These are phyloP conservation scores for Syrrhaptes paradoxus DNA, from an alignment of 2,113 vertebrate species.

Conservation along the genomic window DNA sequence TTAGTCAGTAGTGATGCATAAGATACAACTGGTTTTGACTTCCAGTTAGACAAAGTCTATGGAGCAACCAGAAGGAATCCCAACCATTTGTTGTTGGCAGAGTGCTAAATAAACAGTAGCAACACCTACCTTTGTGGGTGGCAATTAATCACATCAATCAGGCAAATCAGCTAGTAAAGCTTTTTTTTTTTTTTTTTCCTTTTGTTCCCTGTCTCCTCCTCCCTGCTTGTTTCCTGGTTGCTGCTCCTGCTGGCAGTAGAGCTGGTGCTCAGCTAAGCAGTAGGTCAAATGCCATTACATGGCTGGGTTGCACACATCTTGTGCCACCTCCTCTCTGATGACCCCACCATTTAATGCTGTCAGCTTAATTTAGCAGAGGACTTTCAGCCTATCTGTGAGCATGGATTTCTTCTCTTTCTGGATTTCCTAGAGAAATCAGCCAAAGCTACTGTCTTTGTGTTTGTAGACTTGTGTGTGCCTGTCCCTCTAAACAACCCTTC, in stretches of 20 bases:
- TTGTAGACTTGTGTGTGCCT: neutral
- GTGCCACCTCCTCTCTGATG: neutral
- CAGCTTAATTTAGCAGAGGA: neutral
- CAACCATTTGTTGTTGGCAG: constrained; percentile 53
- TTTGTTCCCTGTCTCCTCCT: constrained; percentile 61
- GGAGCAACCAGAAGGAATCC: constrained; percentile 61
- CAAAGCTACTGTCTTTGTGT: neutral
- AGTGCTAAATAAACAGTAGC: constrained; percentile 66
- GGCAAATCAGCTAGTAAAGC: constrained; percentile 35
- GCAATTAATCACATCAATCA: constrained; percentile 65
- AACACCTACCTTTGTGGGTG: constrained; percentile 62
- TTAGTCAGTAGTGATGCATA: constrained; percentile 5
- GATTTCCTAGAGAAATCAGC: neutral
- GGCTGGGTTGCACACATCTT: neutral
- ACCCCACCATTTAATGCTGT: neutral
- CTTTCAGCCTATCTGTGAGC: neutral
- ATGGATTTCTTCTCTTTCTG: neutral
- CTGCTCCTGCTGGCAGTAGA: neutral
- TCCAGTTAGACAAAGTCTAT: constrained; percentile 29
- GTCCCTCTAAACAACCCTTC: neutral
- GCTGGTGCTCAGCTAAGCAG: neutral
- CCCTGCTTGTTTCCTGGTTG: neutral
- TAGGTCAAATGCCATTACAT: neutral
- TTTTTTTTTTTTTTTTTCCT: neutral
- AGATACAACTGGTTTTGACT: constrained; percentile 38